A percentile compares a stretch with the other conserved stretches of the same genome.
Evolutionary conservation across 1,140 invertebrate species (phyloP).

Genomic region (Caenorhabditis inopinata): DNA sequence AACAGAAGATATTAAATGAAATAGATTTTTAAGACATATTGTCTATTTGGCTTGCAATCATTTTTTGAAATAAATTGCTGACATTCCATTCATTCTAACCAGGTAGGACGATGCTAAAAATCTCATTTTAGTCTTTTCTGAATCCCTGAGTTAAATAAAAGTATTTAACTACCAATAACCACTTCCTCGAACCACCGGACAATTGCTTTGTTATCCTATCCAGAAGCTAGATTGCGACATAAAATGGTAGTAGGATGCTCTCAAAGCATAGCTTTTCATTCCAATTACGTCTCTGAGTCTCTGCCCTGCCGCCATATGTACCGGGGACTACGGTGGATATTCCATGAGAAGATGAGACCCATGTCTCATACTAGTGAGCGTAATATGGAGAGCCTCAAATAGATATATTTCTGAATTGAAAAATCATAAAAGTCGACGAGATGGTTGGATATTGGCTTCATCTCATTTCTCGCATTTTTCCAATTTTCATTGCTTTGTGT

Average conservation of each 20-base stretch:
- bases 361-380: background rate
- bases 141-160: background rate
- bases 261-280: background rate
- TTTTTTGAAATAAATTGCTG: background rate
- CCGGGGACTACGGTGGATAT: conserved; percentile 26
- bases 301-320: conserved; percentile 21
- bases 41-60: background rate
- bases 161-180: background rate
- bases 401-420: conserved; percentile 26
- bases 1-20: too few species aligned
- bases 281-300: background rate
- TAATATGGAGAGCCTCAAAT: background rate
- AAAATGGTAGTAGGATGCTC: conserved; percentile 19
- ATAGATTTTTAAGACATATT: background rate
- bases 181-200: background rate
- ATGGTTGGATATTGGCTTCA: background rate
- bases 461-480: background rate
- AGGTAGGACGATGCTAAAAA: too few species aligned
- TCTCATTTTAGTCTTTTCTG: background rate
- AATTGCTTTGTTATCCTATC: conserved; percentile 31
- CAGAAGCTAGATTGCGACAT: conserved; percentile 9
- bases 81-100: background rate
- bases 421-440: conserved; percentile 17
- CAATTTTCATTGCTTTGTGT: background rate
- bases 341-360: background rate